Percentiles rank a stretch among this genome's conserved stretches.
phyloP scores from a whole-genome alignment of 2,113 vertebrate genomes.

The Orthochromis indermauri region DNA sequence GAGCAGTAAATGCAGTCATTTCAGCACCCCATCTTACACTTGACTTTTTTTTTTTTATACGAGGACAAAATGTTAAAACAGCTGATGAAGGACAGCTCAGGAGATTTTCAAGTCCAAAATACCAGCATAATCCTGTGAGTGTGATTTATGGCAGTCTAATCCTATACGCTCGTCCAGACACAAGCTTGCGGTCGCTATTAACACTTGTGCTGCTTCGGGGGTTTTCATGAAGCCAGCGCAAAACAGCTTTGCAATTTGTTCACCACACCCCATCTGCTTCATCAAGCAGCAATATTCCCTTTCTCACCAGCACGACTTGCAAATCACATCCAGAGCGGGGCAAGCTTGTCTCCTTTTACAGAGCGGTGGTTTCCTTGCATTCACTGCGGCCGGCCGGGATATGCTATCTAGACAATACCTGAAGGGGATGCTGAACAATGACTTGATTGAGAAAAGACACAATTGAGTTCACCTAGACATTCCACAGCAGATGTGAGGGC shows the following conservation, averaged over 20 bases:
- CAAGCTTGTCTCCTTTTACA: background rate
- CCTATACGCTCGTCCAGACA: background rate
- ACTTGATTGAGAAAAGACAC: background rate
- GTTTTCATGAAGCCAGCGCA: background rate
- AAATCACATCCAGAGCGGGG: background rate
- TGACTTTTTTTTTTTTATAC: background rate
- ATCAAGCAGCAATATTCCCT: background rate
- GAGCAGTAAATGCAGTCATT: background rate
- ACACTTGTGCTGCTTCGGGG: background rate
- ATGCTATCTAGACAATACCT: conserved; percentile 22
- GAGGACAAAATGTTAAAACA: background rate
- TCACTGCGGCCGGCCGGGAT: background rate
- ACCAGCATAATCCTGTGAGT: background rate
- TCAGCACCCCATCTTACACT: background rate
- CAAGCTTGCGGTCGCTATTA: background rate
- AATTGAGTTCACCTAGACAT: background rate
- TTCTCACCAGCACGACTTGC: background rate
- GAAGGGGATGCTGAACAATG: conserved; percentile 41
- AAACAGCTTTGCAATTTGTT: background rate
- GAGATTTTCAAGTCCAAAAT: background rate
- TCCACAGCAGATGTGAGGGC: background rate
- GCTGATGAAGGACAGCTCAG: background rate
- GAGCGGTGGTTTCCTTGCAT: conserved; percentile 36
- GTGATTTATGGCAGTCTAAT: background rate
- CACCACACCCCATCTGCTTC: background rate